Conservation (phyloP, 2,797 vertebrate species). For the Uromys caudimaculatus region DNA sequence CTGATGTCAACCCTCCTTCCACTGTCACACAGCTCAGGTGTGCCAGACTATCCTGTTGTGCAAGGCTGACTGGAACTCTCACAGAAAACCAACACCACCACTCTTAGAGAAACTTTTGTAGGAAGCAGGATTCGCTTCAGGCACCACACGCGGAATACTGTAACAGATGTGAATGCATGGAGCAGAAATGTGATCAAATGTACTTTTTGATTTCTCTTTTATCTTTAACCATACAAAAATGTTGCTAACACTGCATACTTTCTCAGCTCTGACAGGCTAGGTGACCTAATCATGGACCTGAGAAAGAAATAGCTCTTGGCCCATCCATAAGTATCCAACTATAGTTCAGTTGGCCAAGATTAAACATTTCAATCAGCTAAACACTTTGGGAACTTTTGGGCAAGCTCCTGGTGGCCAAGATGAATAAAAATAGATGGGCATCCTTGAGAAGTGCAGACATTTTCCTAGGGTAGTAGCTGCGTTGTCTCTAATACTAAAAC, state of each 20-base stretch:
- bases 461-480: not conserved
- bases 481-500: not conserved
- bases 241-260: conserved; percentile 10
- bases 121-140: not conserved
- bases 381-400: conserved; percentile 36
- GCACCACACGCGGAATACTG: not conserved
- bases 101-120: not conserved
- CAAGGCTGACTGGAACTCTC: not conserved
- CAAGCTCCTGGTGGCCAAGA: not conserved
- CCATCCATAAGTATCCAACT: not conserved
- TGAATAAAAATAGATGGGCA: not conserved
- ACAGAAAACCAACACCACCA: not conserved
- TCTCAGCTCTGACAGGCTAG: not conserved
- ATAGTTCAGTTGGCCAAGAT: not conserved
- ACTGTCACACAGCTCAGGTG: not conserved
- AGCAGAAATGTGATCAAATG: not conserved
- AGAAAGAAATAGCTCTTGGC: conserved; percentile 41
- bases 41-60: not conserved
- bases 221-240: conserved; percentile 31
- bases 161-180: not conserved
- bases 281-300: not conserved
- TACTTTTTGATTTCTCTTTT: not conserved
- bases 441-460: not conserved
- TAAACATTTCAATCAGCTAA: conserved; percentile 44
- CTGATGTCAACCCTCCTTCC: not conserved